Evolutionary conservation across 2,888 invertebrate genomes (phyloP), one percentile per base, ranked within the genome.

Genomic region (Aphodius granarius): DNA sequence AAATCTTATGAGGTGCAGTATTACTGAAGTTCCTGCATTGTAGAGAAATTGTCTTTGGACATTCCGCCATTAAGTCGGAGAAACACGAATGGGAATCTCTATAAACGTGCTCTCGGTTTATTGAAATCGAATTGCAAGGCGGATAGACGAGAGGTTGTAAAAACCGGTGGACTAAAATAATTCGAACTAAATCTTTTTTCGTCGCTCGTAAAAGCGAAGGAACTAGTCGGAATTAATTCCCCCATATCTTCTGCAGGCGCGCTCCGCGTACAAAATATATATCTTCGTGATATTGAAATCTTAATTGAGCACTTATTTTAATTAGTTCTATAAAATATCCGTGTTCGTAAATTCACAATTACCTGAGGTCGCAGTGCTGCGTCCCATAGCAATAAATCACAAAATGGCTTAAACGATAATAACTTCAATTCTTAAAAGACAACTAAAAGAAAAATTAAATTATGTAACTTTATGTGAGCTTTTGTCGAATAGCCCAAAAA

Each of bases 241-340:
- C n/a, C 68, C 68, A 20, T 18, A 65, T 15, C 16, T 19, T 65
- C 16, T 6, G 65, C 16, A 65, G 17, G 19, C 17, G 17, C 5
- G 17, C 65, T 9, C 16, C 19, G 65, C 16, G n/a, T n/a, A 65
- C 65, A 19, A 18, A 65, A 65, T 18, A 65, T 65, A 65, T 65
- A 68, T 19, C 68, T n/a, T 19, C n/a, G 68, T n/a, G 68, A 68
- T 20, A 68, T 68, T 68, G 68, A 68, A 68, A 68, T 68, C 68
- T 20, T 68, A 68, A 68, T 68, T 68, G 22, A 68, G 20, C 68
- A 68, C 68, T 68, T 68, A 68, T 68, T 68, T 68, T 68, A 68
- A 68, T 68, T 68, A 68, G 5, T 43, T 43, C 43, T 43, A 43
- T 43, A 43, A 43, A 43, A 43, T 43, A 43, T 43, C 43, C 6